These are phyloP conservation scores for Drosophila aff. DNA, from an alignment of 1,140 invertebrate species.

Conservation along the genomic window DNA sequence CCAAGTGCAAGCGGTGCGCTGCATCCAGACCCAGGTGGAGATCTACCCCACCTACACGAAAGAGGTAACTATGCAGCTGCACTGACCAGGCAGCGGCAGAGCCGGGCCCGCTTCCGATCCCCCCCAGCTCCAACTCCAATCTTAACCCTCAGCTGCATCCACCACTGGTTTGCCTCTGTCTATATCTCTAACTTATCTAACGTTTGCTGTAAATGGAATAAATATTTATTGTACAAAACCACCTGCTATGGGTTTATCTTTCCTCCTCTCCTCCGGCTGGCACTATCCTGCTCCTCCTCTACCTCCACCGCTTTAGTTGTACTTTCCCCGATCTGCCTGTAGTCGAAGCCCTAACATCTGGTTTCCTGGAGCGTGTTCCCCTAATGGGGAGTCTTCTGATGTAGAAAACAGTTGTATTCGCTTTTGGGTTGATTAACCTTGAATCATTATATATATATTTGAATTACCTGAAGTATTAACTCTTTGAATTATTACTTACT, in stretches of 20 bases:
- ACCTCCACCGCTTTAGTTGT: conserved; percentile 1
- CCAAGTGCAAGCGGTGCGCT: conserved; percentile 74
- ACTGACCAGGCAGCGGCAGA: conserved; percentile 40
- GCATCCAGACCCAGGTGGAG: conserved; percentile 81
- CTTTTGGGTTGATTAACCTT: not conserved
- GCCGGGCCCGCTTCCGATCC: conserved; percentile 30
- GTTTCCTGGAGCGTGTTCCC: conserved; percentile 5
- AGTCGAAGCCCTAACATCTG: conserved; percentile 11
- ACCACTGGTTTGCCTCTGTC: conserved; percentile 9
- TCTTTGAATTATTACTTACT: not conserved
- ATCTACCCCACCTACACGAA: conserved; percentile 82
- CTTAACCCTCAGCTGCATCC: conserved; percentile 35
- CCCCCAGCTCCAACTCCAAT: conserved; percentile 29
- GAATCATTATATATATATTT: not conserved
- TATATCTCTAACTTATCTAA: conserved; percentile 50
- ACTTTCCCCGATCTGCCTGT: not conserved
- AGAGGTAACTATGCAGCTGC: conserved; percentile 84
- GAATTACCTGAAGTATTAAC: not conserved
- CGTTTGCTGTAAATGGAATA: conserved; percentile 56
- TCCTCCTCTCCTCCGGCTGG: conserved; percentile 9
- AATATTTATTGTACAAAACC: conserved; percentile 58
- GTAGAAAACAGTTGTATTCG: not conserved
- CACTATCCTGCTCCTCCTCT: conserved; percentile 9
- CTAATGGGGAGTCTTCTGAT: not conserved
- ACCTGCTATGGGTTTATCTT: conserved; percentile 44